Conservation (phyloP, 1,140 invertebrate species). For the Leptinotarsa defecta region DNA sequence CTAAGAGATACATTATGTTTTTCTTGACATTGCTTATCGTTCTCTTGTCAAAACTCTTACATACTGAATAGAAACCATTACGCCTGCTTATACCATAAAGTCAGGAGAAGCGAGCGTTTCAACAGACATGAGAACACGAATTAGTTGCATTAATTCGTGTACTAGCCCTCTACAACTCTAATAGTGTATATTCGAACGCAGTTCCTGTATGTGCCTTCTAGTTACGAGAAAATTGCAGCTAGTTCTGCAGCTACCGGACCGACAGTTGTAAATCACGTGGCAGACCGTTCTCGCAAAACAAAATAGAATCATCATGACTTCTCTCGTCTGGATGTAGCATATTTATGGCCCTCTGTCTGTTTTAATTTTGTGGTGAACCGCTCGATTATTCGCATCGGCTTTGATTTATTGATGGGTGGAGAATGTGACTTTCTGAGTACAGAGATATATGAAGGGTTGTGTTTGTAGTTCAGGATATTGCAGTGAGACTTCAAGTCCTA, state of each 20-base stretch:
- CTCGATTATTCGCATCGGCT: conserved; percentile 5
- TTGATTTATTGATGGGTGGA: conserved; percentile 24
- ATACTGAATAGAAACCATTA: no score
- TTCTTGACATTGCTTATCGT: no score
- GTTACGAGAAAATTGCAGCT: conserved; percentile 27
- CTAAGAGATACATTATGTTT: no score
- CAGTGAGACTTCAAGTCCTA: no score
- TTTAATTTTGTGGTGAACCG: conserved; percentile 25
- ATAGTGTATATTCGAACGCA: not conserved
- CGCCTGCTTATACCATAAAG: no score
- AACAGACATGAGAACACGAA: no score
- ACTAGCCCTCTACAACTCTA: no score
- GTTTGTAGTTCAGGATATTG: no score
- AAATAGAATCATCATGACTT: conserved; percentile 31
- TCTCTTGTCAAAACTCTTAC: no score
- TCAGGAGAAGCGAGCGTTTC: no score
- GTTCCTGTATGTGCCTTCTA: conserved; percentile 8
- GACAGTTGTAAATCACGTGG: conserved; percentile 25
- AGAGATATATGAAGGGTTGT: no score
- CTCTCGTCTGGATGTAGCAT: conserved; percentile 9
- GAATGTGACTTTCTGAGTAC: conserved; percentile 6
- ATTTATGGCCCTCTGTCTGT: conserved; percentile 24
- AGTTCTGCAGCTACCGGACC: conserved; percentile 21
- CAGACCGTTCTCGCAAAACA: conserved; percentile 5
- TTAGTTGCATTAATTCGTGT: no score